Percentiles rank a stretch among this genome's conserved stretches.
Conservation (phyloP, 2,113 vertebrate genomes). For the Perca flavescens region DNA sequence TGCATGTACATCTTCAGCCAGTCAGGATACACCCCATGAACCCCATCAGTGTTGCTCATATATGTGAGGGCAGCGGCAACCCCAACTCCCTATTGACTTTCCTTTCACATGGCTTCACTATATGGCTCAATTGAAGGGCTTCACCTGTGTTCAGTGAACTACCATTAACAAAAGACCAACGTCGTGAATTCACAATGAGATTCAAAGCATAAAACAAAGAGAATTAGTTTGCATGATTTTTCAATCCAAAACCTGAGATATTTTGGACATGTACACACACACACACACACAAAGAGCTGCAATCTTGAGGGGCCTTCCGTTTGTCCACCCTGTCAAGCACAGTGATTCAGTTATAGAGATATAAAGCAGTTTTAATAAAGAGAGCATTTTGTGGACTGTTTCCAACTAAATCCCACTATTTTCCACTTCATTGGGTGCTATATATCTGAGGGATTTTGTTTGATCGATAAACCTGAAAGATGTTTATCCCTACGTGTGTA, state of each 20-base stretch:
- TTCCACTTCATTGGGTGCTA: conserved; percentile 60
- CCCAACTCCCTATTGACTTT: background rate
- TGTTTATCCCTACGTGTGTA: conserved; percentile 36
- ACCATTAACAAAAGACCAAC: background rate
- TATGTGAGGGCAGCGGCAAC: background rate
- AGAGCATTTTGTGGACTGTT: conserved; percentile 26
- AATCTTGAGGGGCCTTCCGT: too few relatives aligned
- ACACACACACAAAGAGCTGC: background rate
- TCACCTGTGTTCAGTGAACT: background rate
- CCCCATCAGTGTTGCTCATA: background rate
- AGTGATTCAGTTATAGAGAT: background rate
- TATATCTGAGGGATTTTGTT: conserved; percentile 42
- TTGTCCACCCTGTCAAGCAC: background rate
- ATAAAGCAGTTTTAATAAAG: conserved; percentile 3
- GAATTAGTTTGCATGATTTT: background rate
- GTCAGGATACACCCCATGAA: background rate
- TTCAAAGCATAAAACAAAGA: background rate
- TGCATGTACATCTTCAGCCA: background rate
- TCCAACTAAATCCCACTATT: conserved; percentile 38
- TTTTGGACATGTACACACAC: background rate
- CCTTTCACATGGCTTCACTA: background rate
- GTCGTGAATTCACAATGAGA: background rate
- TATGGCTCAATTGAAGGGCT: background rate
- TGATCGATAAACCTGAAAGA: conserved; percentile 63
- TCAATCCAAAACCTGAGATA: background rate